Percentiles rank a stretch among this genome's conserved stretches.
phyloP scores from a whole-genome alignment of 2,797 vertebrate genomes.

The Helarctos malayanus region DNA sequence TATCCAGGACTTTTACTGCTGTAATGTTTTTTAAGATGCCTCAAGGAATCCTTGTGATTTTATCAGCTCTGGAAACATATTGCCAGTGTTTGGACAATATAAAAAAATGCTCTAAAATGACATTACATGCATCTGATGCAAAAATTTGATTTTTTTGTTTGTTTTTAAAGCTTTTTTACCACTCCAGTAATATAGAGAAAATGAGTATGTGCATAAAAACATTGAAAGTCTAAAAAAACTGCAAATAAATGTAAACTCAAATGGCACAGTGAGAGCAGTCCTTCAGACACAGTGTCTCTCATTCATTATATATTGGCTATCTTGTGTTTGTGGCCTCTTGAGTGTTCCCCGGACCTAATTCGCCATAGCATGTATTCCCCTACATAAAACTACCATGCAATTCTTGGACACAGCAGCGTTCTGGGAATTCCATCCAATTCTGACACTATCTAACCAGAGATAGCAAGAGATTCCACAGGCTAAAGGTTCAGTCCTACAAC shows the following conservation, averaged over 20 bases:
- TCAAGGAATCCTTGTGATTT: neutral
- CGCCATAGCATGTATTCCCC: neutral
- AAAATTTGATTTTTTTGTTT: neutral
- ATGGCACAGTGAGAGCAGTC: neutral
- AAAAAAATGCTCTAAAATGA: neutral
- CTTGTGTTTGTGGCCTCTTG: neutral
- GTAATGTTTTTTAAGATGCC: neutral
- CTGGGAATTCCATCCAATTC: neutral
- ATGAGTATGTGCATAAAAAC: neutral
- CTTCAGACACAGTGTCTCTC: neutral
- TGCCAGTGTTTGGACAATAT: neutral
- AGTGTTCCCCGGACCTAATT: neutral
- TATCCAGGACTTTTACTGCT: neutral
- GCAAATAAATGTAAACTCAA: neutral
- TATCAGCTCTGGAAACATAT: conserved; percentile 36
- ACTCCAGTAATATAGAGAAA: neutral
- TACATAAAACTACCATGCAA: neutral
- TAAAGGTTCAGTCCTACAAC: neutral
- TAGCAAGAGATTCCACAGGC: neutral
- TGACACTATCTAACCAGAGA: neutral
- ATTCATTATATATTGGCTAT: neutral
- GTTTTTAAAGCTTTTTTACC: neutral
- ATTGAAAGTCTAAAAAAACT: neutral
- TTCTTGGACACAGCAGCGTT: neutral
- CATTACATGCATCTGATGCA: neutral